Conservation (phyloP, 2,113 vertebrate species). For the Phoxinus phoxinus region DNA sequence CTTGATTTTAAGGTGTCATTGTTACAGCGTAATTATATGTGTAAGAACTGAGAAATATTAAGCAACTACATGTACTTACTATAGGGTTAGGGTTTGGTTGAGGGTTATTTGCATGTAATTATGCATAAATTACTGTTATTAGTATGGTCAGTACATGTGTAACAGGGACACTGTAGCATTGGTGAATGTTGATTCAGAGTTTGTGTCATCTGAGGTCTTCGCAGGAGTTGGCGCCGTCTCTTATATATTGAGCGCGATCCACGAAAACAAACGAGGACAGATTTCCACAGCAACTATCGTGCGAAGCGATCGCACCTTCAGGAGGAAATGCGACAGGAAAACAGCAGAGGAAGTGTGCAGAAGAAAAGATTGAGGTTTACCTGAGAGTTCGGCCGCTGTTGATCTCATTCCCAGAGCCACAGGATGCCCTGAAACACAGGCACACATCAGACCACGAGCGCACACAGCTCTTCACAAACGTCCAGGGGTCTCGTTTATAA, state of each 20-base stretch:
- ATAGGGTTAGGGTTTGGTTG: no score
- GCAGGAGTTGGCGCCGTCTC: no score
- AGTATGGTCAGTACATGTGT: no score
- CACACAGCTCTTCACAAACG: not conserved
- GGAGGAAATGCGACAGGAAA: constrained; percentile 11
- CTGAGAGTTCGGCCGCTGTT: constrained; percentile 69
- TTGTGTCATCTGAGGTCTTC: no score
- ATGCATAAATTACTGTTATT: no score
- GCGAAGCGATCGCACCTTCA: not conserved
- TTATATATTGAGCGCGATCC: not conserved
- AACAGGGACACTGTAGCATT: no score
- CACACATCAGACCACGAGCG: constrained; percentile 13
- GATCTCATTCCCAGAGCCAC: constrained; percentile 70
- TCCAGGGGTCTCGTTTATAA: not conserved
- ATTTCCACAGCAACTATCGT: not conserved
- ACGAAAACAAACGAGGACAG: not conserved
- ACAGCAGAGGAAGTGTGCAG: not conserved
- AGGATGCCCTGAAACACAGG: constrained; percentile 66
- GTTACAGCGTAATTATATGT: no score
- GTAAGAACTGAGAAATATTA: no score
- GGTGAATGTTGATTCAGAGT: no score
- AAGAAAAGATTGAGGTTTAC: constrained; percentile 54
- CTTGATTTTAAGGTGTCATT: no score
- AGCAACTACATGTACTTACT: no score
- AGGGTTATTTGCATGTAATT: no score